Evolutionary conservation across 2,113 vertebrate genomes (phyloP).

Genomic region (Ammodytes dubius): DNA sequence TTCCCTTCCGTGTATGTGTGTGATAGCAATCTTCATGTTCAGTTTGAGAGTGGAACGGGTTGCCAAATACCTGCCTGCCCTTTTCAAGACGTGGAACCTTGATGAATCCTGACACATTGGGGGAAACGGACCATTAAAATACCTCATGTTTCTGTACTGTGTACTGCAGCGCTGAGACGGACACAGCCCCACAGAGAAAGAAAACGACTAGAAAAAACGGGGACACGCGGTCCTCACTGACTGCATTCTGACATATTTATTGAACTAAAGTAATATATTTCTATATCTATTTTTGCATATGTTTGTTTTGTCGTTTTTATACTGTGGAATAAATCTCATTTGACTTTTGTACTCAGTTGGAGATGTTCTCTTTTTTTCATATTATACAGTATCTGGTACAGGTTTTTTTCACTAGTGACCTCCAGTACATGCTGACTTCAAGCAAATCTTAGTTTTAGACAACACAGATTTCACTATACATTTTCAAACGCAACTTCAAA

Average conservation of each 20-base stretch:
- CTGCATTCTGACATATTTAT: conserved; percentile 86
- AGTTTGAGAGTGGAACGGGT: conserved; percentile 39
- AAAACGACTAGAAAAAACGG: conserved; percentile 64
- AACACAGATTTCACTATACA: background rate
- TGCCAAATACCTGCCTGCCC: conserved; percentile 50
- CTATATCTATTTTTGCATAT: conserved; percentile 85
- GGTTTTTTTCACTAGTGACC: background rate
- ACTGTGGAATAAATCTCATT: conserved; percentile 82
- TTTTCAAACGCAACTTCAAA: background rate
- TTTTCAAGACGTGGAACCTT: conserved; percentile 61
- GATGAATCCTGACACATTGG: conserved; percentile 71
- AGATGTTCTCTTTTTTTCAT: conserved; percentile 1
- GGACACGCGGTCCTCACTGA: conserved; percentile 58
- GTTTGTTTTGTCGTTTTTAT: conserved; percentile 82
- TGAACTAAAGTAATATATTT: conserved; percentile 90
- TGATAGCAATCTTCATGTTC: conserved; percentile 56
- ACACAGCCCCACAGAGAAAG: conserved; percentile 35
- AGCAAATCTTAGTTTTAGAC: background rate
- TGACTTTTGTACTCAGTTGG: conserved; percentile 67
- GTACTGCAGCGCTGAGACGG: conserved; percentile 70
- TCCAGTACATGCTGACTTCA: background rate
- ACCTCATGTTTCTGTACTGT: conserved; percentile 86
- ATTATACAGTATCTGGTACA: background rate
- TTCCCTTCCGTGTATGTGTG: conserved; percentile 28
- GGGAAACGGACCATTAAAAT: conserved; percentile 77